Base-by-base conservation (phyloP, 2,888 invertebrate genomes). In the Rhopalosiphum nymphaeae region DNA sequence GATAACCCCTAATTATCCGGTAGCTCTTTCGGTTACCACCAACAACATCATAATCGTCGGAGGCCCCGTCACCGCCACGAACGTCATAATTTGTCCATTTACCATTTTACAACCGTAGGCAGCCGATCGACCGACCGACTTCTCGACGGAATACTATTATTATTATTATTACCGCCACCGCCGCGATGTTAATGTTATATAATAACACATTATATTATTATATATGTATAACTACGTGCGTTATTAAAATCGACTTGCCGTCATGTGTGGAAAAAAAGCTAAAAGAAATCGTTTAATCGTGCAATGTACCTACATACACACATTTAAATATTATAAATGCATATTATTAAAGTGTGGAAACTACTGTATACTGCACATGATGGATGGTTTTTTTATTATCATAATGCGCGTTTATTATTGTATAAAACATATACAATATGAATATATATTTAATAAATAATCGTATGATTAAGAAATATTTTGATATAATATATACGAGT, bases 1-100 rank as follows among this genome's bases (percentile, higher is more conserved):
- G 93, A 94, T 94, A 94, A 90, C 93, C 93, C 90, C 93, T 90
- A 90, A 94, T 90, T 90, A 90, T 94, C 90, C 93, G 90, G 93
- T 94, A 94, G 93, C 93, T 94, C 90, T 90, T 94, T 90, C 5
- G 57, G 93, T 90, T 57, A 85, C 57, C 90, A 85, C 57, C 90
- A 49, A 86, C 90, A 85, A 93, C 89, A 57, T 93, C 89, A 87
- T 89, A 84, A 94, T 90, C 90, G 85, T 67, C 87, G 25, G 86
- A 29, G 91, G 44, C 61, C 29, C 25, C 67, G 36, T 26, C 29
- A n/a, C 36, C 44, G n/a, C 78, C 53, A 5, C 36, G 36, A 46
- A 78, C 78, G 78, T 36, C 56, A 90, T 89, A 85, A 89, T 90
- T 93, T 61, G 56, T 90, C 89, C 89, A 56, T 93, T 89, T 93